phyloP scores from a whole-genome alignment of 2,797 vertebrate genomes.

The Octomys mimax region DNA sequence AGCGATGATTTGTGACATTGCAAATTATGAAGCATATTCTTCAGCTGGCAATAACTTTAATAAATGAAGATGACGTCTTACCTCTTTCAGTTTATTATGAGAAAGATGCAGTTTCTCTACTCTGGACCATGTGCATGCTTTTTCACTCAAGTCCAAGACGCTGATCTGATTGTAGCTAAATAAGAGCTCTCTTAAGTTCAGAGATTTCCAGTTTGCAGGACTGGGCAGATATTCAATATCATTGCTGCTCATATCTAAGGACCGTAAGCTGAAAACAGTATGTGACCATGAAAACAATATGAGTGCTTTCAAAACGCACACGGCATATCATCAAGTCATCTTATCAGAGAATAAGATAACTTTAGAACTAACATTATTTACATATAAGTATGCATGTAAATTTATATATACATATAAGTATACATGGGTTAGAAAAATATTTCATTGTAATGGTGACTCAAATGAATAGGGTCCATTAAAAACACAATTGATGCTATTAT shows the following conservation, averaged over 20 bases:
- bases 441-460: background rate
- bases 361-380: background rate
- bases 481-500: slow-evolving; percentile 20
- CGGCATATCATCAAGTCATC: background rate
- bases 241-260: slow-evolving; percentile 96
- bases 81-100: slow-evolving; percentile 95
- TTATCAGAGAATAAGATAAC: background rate
- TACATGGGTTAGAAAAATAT: background rate
- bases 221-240: slow-evolving; percentile 92
- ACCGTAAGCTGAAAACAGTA: slow-evolving; percentile 91
- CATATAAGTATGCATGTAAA: background rate
- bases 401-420: background rate
- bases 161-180: slow-evolving; percentile 95
- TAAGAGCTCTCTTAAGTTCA: slow-evolving; percentile 95
- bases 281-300: slow-evolving; percentile 29
- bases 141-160: slow-evolving; percentile 93
- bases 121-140: slow-evolving; percentile 92
- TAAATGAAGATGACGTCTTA: slow-evolving; percentile 81
- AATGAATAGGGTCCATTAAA: background rate
- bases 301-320: slow-evolving; percentile 1
- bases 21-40: slow-evolving; percentile 2
- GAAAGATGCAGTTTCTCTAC: slow-evolving; percentile 97
- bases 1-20: background rate
- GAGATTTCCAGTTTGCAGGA: slow-evolving; percentile 93
- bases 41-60: slow-evolving; percentile 35